A percentile compares a stretch with the other conserved stretches of the same genome.
These are phyloP conservation scores for Anas platyrhynchos DNA, from an alignment of 2,113 vertebrate species.

Conservation along the genomic window DNA sequence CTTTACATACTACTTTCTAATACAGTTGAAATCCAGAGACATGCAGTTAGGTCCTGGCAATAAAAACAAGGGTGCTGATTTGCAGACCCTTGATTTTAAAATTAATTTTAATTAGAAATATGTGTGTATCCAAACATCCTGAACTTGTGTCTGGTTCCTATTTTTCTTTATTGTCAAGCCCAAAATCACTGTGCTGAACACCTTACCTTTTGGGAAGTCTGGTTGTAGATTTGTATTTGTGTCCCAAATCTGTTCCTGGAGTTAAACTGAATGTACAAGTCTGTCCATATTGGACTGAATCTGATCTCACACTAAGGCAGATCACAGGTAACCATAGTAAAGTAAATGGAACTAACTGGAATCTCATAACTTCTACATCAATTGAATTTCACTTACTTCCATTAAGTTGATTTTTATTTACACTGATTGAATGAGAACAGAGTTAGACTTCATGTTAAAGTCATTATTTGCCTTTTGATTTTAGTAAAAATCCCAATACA, in stretches of 20 bases:
- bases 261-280: not conserved
- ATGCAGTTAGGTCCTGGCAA: not conserved
- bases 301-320: not conserved
- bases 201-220: not conserved
- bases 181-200: not conserved
- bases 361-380: accelerated
- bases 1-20: not conserved
- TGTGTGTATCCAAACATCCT: not conserved
- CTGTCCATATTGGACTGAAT: not conserved
- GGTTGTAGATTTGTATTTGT: not conserved
- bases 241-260: not conserved
- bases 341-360: not conserved
- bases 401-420: not conserved
- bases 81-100: not conserved
- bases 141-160: not conserved
- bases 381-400: not conserved
- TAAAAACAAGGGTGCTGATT: not conserved
- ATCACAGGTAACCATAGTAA: not conserved
- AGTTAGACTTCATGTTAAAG: not conserved
- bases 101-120: not conserved
- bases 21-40: not conserved
- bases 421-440: not conserved
- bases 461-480: not conserved
- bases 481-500: not conserved
- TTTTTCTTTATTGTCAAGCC: not conserved